phyloP scores from a whole-genome alignment of 2,113 vertebrate genomes.

The Sebastes fasciatus region DNA sequence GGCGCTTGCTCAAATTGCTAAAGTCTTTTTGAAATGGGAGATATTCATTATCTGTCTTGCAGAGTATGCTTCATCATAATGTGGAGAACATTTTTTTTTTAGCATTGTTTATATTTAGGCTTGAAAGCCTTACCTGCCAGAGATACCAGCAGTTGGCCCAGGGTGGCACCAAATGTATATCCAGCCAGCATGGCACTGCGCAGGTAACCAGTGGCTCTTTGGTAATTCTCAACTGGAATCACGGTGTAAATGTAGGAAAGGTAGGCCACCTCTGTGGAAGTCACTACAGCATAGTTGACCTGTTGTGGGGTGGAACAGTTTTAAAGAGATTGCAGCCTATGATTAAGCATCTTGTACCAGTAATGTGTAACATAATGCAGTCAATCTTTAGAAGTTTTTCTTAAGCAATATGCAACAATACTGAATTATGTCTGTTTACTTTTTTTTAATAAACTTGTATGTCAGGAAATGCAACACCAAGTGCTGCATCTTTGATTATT shows the following conservation, averaged over 20 bases:
- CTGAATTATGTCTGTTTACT: neutral
- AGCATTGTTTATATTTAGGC: neutral
- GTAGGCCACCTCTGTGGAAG: constrained; percentile 83
- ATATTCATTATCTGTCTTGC: neutral
- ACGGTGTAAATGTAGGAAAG: constrained; percentile 85
- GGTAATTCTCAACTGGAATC: constrained; percentile 77
- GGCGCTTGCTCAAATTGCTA: neutral
- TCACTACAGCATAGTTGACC: constrained; percentile 78
- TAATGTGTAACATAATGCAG: neutral
- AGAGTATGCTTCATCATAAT: neutral
- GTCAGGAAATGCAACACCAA: neutral
- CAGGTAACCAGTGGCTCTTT: constrained; percentile 81
- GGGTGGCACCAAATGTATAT: constrained; percentile 76
- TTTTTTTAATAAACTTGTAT: neutral
- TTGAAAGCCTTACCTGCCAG: constrained; percentile 61
- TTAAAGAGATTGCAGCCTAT: neutral
- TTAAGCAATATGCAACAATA: neutral
- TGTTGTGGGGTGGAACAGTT: constrained; percentile 32
- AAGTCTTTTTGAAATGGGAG: neutral
- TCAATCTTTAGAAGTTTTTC: neutral
- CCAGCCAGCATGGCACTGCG: constrained; percentile 79
- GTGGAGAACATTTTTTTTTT: neutral
- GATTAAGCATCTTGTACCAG: neutral
- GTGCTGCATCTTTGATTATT: constrained; percentile 5
- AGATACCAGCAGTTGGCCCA: constrained; percentile 81